Base-by-base conservation (phyloP, 1,140 invertebrate genomes). In the Mactra quadrangularis region DNA sequence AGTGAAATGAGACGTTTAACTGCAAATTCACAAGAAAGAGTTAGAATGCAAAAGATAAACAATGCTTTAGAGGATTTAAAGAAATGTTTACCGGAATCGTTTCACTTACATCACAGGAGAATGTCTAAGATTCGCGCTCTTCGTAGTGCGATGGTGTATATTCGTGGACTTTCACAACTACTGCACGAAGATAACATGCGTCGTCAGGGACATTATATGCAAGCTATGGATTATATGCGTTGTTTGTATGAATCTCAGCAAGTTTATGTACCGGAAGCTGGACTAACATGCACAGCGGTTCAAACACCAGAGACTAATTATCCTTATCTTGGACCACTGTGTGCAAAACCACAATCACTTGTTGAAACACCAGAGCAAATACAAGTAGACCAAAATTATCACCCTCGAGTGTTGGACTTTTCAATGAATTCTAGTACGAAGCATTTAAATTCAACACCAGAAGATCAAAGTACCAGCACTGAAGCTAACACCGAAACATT, bases 21-120 rank as follows among this genome's bases (percentile, higher is more conserved):
- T 11, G 86, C 89, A 25, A 90, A 90, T 55, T 76, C 38, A 9
- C 87, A 88, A 0, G 98, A 99, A 92, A 93, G 98, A 70, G 94
- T 97, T 35, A 94, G 98, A 82, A 99, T 99, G 98, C 98, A 98
- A 90, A 99, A 98, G 93, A 94, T 99, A 94, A 99, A 99, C 91
- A 97, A 98, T 90, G 98, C 98, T 7, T 99, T 99, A 87, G 97
- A 99, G 27, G 77, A 85, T 27, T 83, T 90, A 15, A 77, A 87
- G 45, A 76, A 76, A 22, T 81, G 81, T 92, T 97, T 99, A 11
- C 98, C 98, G 22, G 98, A 98, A 0, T 99, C 99, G 91, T 98
- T 98, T 1, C 96, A 98, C 89, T 96, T 97, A 0, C 99, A 98
- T 88, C 98, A 99, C 91, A 99, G 99, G 90, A 95, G 98, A 0